phyloP scores from a whole-genome alignment of 2,797 vertebrate genomes.

The Cetoscarus ocellatus region DNA sequence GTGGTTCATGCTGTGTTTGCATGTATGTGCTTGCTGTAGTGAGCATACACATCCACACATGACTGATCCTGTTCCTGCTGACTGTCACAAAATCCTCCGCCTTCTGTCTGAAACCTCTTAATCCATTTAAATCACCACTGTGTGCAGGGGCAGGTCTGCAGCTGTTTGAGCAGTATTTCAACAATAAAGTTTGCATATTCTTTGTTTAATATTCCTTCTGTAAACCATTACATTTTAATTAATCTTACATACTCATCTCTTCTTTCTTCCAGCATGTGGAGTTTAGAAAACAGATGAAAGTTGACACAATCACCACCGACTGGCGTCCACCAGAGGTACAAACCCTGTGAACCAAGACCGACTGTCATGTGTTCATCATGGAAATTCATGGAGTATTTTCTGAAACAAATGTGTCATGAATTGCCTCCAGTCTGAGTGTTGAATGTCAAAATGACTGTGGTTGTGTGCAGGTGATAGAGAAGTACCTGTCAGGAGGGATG shows the following conservation, averaged over 20 bases:
- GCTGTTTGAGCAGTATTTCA: no score
- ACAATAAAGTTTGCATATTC: background rate
- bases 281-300: conserved; percentile 91
- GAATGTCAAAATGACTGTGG: background rate
- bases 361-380: no score
- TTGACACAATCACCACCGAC: conserved; percentile 83
- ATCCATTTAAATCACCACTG: conserved; percentile 51
- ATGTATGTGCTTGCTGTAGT: background rate
- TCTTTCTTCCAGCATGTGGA: conserved; percentile 88
- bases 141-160: background rate
- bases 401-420: background rate
- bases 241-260: background rate
- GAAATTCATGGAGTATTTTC: no score
- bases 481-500: conserved; percentile 92
- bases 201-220: no score
- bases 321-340: conserved; percentile 94
- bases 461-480: conserved; percentile 80
- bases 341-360: background rate
- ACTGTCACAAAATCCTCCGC: conserved; percentile 25
- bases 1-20: background rate
- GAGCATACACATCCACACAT: background rate
- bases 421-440: background rate
- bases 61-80: conserved; percentile 54
- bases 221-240: background rate
- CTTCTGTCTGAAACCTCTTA: conserved; percentile 42